A percentile compares a stretch with the other conserved stretches of the same genome.
These are phyloP conservation scores for Alosa sapidissima DNA, from an alignment of 2,797 vertebrate species.

Conservation along the genomic window DNA sequence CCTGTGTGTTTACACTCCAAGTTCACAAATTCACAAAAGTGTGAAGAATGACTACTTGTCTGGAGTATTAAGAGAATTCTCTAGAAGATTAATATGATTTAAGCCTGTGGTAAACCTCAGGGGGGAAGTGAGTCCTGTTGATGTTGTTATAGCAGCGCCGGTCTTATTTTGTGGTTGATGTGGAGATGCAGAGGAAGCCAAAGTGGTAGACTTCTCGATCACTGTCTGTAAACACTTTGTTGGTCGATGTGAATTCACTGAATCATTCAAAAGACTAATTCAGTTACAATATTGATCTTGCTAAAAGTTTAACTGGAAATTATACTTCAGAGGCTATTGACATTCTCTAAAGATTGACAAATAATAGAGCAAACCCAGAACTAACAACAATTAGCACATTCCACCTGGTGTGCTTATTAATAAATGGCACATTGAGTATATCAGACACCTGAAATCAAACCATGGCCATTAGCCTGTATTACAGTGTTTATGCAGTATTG, in stretches of 20 bases:
- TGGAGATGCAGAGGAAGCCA: neutral
- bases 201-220: neutral
- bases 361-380: neutral
- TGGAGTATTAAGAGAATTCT: neutral
- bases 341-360: neutral
- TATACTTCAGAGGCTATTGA: neutral
- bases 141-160: slow-evolving; percentile 24
- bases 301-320: neutral
- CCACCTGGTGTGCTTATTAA: neutral
- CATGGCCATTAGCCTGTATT: neutral
- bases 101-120: slow-evolving; percentile 19
- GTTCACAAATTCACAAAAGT: neutral
- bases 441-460: neutral
- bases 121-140: slow-evolving; percentile 24
- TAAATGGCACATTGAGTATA: neutral
- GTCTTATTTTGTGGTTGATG: neutral
- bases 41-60: slow-evolving; percentile 4
- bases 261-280: neutral
- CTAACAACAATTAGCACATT: neutral
- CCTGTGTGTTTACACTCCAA: neutral
- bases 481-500: neutral
- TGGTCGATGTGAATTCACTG: neutral
- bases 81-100: neutral
- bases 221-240: neutral
- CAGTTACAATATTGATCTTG: neutral